Conservation (phyloP, 2,888 invertebrate genomes). For the Ochropleura leucogaster region DNA sequence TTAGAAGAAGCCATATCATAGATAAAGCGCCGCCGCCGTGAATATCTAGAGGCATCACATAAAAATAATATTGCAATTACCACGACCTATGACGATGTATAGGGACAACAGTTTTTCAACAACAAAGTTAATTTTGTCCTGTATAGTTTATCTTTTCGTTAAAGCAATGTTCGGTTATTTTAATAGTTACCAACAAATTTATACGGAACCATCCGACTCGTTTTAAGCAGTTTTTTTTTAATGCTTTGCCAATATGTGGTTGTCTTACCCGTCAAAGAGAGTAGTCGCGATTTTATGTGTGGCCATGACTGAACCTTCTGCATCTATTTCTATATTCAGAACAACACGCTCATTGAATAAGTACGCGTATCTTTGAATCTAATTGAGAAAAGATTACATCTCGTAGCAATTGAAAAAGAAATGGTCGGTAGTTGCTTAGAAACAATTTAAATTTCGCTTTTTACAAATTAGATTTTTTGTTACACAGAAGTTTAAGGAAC, state of each 20-base stretch:
- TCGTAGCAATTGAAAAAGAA: conserved; percentile 33
- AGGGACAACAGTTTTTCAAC: no score
- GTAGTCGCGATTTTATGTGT: not conserved
- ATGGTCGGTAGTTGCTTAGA: conserved; percentile 16
- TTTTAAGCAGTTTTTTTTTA: no score
- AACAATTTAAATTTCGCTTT: conserved; percentile 19
- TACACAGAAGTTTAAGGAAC: not conserved
- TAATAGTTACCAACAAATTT: no score
- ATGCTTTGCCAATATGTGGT: not conserved
- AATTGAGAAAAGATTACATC: conserved; percentile 23
- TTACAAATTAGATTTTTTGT: conserved; percentile 3
- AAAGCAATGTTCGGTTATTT: no score
- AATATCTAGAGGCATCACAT: no score
- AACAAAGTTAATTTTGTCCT: no score
- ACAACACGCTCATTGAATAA: conserved; percentile 27
- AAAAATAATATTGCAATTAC: no score
- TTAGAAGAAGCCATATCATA: no score
- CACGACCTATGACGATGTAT: no score
- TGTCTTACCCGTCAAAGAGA: not conserved
- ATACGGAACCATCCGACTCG: no score
- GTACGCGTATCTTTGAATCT: conserved; percentile 26
- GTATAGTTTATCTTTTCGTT: no score
- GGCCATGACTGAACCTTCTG: conserved; percentile 17
- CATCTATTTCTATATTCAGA: not conserved
- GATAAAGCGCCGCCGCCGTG: no score